Evolutionary conservation across 2,797 vertebrate species (phyloP), one percentile per base, ranked within the genome.

Genomic region (Lophura swinhoii): DNA sequence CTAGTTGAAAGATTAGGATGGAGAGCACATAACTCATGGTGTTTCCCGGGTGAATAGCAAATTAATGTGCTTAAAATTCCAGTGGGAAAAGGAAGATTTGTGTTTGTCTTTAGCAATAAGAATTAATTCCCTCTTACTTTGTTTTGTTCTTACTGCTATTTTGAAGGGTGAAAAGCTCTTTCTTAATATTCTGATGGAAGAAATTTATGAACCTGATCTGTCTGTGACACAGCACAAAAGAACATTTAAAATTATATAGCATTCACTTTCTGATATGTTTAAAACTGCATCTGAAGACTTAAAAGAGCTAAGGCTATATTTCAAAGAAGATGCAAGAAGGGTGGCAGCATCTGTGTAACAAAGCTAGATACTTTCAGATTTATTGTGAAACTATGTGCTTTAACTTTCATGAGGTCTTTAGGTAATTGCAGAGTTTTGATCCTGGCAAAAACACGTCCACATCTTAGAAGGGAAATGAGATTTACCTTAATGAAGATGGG

Each of bases 1-100:
- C 64, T 93, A 29, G 37, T 69, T 87, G 44, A 84, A 91, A 88
- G 55, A 74, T 16, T 71, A 49, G 24, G 69, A 73, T 41, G 23
- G 41, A 91, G 14, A 2, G 9, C n/a, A 21, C 21, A 56, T 84
- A 90, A 78, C 51, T 0, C 0, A 62, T 79, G 43, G 31, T 53
- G 9, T 80, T 88, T 96, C 66, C 44, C 82, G 28, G 9, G 18
- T 87, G 55, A 91, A 74, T 16, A 85, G 37, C 11, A 68, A 87
- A 88, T 7, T 64, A 91, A 58, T 68, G 12, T 63, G 26, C 71
- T 89, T 58, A 78, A 63, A 87, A 91, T 80, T 90, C 66, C 51
- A 51, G 14, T 48, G 62, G 48, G 35, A 69, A 91, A 84, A 87
- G 14, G 72, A 91, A 78, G 69, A 87, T 28, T 77, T 72, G 43